Evolutionary conservation across 2,888 invertebrate genomes (phyloP), one percentile per base, ranked within the genome.

Genomic region (Apantesis nais): DNA sequence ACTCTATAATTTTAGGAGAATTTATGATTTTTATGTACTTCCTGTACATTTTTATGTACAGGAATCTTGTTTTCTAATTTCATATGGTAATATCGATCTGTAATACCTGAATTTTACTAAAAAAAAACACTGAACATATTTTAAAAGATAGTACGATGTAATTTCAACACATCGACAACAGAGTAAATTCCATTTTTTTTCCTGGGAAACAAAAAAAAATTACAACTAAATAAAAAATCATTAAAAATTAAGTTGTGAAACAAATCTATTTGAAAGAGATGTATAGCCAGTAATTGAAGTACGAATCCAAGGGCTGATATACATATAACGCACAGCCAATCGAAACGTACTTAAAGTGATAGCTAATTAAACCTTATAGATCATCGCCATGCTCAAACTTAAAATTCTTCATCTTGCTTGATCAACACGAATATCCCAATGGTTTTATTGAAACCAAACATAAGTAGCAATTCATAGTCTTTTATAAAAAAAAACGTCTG

Each of bases 281-380:
- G 73, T 79, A 76, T 19, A 48, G 70, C 52, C 71, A 72, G 78
- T 78, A 80, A 74, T 67, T 74, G 68, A 88, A 90, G 88, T 86
- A 89, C 71, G 86, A 73, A 73, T 74, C 82, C 79, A 86, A 81
- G 71, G 82, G 83, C 85, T 88, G 80, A 70, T 25, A 19, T 62
- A n/a, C n/a, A n/a, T n/a, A 3, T 16, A 39, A 1, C 14, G 71
- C 80, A 83, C 81, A 88, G 87, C 85, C 86, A 72, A 78, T 86
- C 85, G 76, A 78, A 87, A 83, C 85, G 88, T 89, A 90, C 89
- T 89, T 89, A 88, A 87, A 84, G 80, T 79, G 82, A 83, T 81
- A 78, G 72, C 74, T 19, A 16, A 31, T 4, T n/a, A 39, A 14
- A 19, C 25, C 25, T 25, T 55, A 3, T 1, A 9, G n/a, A 8